Evolutionary conservation across 2,797 vertebrate genomes (phyloP), one percentile per base, ranked within the genome.

Genomic region (Yasuhikotakia modesta): DNA sequence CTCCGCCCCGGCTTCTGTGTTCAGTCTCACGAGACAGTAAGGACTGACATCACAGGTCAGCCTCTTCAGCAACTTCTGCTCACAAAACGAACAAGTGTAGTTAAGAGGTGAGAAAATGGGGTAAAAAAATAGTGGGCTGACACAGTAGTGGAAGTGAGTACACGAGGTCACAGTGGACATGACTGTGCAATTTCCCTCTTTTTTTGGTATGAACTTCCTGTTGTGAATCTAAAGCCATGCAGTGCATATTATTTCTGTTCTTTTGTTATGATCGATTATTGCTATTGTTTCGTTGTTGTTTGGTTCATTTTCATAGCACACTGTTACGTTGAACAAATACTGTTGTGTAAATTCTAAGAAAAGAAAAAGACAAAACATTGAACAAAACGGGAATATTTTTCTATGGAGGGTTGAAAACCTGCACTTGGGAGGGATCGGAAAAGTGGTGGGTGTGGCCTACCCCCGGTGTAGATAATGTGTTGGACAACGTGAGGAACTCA

Each of bases 201-300:
- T 85, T 82, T 58, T 84, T 86, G 68, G 83, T 87, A 63, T 78
- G 85, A 87, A 89, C 84, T 89, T 92, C 86, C 89, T 88, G 84
- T 92, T 87, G 89, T 88, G 87, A 88, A 92, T 91, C 85, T 90
- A 92, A 94, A 94, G 92, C 93, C 92, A 94, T 94, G 91, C 90
- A 91, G 91, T 60, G 63, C 85, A 90, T 90, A 88, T 90, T 84
- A 89, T 90, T 91, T 90, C 79, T 89, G 88, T 85, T 87, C 66
- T 88, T 88, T 90, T 86, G 85, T 88, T 90, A 88, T 87, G 79
- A 89, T 86, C 87, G 87, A 86, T 88, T 87, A 86, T 87, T 90
- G 88, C 88, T 90, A 87, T 88, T 81, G 83, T 92, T 85, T 82
- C 69, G 45, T 75, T 76, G 24, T 88, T 87, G 43, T 86, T 89